phyloP scores from a whole-genome alignment of 1,140 invertebrate species.

The Chymomyza costata region DNA sequence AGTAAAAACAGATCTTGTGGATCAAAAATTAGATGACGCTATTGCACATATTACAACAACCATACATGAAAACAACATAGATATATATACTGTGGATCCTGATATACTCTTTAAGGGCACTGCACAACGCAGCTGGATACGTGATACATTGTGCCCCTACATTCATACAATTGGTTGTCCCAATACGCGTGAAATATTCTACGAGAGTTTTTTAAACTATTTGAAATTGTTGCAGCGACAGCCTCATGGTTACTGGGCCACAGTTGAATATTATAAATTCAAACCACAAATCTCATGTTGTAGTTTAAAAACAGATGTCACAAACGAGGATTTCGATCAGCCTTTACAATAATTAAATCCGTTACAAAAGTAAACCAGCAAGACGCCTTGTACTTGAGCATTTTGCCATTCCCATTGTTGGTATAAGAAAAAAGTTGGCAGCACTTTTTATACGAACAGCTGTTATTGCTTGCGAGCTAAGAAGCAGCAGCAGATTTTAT shows the following conservation, averaged over 20 bases:
- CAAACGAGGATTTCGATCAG: too few relatives aligned
- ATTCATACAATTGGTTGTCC: constrained; percentile 32
- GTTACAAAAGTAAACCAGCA: not conserved
- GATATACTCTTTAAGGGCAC: not conserved
- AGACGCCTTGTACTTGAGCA: too few relatives aligned
- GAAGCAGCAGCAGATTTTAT: not conserved
- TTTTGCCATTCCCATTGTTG: constrained; percentile 10
- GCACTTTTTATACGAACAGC: constrained; percentile 4
- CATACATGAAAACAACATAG: constrained; percentile 24
- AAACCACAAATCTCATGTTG: too few relatives aligned
- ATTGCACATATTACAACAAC: constrained; percentile 32
- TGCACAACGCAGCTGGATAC: constrained; percentile 36
- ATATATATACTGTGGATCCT: not conserved
- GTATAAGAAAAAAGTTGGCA: constrained; percentile 7
- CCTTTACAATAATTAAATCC: too few relatives aligned
- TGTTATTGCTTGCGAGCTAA: constrained; percentile 24
- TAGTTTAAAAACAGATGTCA: too few relatives aligned
- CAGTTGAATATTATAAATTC: too few relatives aligned
- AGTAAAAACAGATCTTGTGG: constrained; percentile 10
- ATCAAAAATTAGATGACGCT: constrained; percentile 20
- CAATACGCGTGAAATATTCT: constrained; percentile 33
- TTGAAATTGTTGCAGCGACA: constrained; percentile 25
- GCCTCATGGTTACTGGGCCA: constrained; percentile 23
- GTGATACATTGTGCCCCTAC: constrained; percentile 34
- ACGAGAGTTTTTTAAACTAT: constrained; percentile 71